phyloP scores from a whole-genome alignment of 2,888 invertebrate species.

The Hypena proboscidalis region DNA sequence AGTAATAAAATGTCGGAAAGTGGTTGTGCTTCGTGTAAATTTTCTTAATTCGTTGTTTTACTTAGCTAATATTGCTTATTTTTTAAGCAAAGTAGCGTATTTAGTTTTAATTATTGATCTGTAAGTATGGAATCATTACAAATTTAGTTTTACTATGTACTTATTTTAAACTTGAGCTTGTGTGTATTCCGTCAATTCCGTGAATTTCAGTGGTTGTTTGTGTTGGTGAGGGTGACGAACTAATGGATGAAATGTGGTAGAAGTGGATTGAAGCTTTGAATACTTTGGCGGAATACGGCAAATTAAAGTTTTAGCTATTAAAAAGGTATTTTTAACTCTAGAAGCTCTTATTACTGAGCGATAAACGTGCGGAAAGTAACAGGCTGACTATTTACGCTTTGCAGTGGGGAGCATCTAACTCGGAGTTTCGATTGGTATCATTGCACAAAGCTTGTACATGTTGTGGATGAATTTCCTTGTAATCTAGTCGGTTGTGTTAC shows the following conservation, averaged over 20 bases:
- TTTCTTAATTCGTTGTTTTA: constrained; percentile 45
- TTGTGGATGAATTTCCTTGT: constrained; percentile 53
- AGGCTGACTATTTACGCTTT: constrained; percentile 71
- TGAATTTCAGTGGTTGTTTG: constrained; percentile 74
- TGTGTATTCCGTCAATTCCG: constrained; percentile 63
- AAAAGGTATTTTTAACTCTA: constrained; percentile 56
- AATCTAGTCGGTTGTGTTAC: constrained; percentile 48
- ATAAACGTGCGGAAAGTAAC: constrained; percentile 60
- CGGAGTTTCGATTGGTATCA: constrained; percentile 55
- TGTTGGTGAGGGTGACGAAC: constrained; percentile 74
- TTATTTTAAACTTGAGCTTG: constrained; percentile 48
- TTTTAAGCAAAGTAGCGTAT: constrained; percentile 37
- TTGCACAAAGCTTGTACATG: constrained; percentile 53
- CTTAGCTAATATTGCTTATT: constrained; percentile 31
- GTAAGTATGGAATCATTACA: constrained; percentile 35
- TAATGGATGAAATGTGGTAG: constrained; percentile 75
- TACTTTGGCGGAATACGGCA: constrained; percentile 43
- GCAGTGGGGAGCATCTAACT: constrained; percentile 67
- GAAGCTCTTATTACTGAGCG: constrained; percentile 21
- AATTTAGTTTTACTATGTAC: constrained; percentile 28
- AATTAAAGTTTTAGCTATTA: constrained; percentile 42
- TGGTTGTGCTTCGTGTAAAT: constrained; percentile 68
- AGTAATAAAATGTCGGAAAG: constrained; percentile 71
- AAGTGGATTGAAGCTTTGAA: constrained; percentile 57
- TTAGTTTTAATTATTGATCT: constrained; percentile 35